phyloP scores from a whole-genome alignment of 2,113 vertebrate genomes.

The Connochaetes taurinus region DNA sequence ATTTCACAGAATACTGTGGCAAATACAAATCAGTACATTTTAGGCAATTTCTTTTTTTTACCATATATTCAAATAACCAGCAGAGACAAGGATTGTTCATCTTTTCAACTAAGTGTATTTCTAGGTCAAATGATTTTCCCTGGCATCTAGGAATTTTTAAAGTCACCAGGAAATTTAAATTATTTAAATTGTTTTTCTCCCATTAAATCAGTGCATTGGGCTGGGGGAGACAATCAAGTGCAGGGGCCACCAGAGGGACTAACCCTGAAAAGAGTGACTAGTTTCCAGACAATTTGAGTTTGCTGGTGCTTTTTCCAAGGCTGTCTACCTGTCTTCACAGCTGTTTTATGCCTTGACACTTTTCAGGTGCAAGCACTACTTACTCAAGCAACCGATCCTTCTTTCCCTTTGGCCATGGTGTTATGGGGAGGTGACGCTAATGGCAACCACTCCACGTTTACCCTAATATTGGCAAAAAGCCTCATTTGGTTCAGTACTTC shows the following conservation, averaged over 20 bases:
- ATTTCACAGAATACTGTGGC: not conserved
- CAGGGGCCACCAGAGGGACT: not conserved
- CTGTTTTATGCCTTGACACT: too few relatives aligned
- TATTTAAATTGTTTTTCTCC: not conserved
- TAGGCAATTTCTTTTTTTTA: not conserved
- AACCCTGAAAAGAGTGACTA: not conserved
- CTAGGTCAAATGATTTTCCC: not conserved
- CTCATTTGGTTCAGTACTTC: not conserved
- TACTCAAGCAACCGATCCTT: not conserved
- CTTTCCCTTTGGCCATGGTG: too few relatives aligned
- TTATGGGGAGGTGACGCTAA: not conserved
- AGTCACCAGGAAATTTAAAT: not conserved
- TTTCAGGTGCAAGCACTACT: not conserved
- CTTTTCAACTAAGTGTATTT: not conserved
- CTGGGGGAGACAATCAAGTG: not conserved
- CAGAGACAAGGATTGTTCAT: not conserved
- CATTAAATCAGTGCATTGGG: not conserved
- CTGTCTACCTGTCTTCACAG: not conserved
- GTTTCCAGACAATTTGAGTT: not conserved
- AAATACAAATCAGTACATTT: not conserved
- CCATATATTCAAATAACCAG: not conserved
- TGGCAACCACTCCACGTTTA: rapidly evolving
- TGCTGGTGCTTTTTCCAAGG: not conserved
- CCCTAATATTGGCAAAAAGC: not conserved
- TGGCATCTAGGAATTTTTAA: not conserved